These are phyloP conservation scores for Cantharis lateralis DNA, from an alignment of 2,888 invertebrate species.

Conservation along the genomic window DNA sequence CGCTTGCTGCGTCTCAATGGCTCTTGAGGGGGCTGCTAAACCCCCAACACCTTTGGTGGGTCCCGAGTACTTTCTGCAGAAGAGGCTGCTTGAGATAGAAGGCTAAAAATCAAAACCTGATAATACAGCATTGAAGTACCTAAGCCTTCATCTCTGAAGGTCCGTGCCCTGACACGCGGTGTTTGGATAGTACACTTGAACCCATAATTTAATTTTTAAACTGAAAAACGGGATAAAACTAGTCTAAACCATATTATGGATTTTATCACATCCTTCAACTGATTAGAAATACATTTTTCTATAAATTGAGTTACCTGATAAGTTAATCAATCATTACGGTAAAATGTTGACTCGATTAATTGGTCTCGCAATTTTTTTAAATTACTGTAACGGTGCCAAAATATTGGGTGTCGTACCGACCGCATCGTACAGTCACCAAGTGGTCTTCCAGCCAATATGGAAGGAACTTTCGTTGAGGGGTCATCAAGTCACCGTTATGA, in stretches of 20 bases:
- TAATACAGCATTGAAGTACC: too few species aligned
- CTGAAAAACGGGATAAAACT: not conserved
- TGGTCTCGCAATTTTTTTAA: not conserved
- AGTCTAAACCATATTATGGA: not conserved
- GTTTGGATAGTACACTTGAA: too few species aligned
- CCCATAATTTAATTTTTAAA: too few species aligned
- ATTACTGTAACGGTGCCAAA: conserved; percentile 41
- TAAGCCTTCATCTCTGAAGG: too few species aligned
- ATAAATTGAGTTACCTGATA: not conserved
- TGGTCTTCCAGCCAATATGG: conserved; percentile 55
- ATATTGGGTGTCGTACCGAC: conserved; percentile 55
- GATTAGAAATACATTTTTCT: not conserved
- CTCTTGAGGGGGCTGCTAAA: too few species aligned
- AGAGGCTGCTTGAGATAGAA: too few species aligned
- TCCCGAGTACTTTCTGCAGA: too few species aligned
- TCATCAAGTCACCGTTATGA: conserved; percentile 57
- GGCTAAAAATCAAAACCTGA: too few species aligned
- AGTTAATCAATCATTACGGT: not conserved
- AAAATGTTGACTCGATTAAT: not conserved
- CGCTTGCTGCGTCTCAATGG: too few species aligned
- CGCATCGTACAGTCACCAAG: conserved; percentile 58
- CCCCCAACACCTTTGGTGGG: too few species aligned
- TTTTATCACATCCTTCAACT: not conserved
- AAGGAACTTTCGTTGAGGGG: conserved; percentile 55
- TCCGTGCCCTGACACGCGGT: too few species aligned